A percentile compares a stretch with the other conserved stretches of the same genome.
phyloP scores from a whole-genome alignment of 2,888 invertebrate genomes.

The Celastrina argiolus region DNA sequence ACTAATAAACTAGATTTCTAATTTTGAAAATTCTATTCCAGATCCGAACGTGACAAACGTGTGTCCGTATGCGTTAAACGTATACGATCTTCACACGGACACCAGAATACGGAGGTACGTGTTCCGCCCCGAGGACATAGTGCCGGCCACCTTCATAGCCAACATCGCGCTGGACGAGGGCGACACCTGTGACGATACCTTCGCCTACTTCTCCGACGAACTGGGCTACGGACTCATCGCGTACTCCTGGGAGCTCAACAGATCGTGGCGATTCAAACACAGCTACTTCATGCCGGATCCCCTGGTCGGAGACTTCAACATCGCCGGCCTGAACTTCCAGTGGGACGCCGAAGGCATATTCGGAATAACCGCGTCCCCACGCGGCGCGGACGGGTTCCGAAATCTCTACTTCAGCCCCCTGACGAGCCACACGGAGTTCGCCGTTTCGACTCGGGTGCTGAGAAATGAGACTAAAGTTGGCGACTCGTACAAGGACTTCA shows the following conservation, averaged over 20 bases:
- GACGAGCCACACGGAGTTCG: constrained; percentile 87
- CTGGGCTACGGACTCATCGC: constrained; percentile 88
- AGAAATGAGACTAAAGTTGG: constrained; percentile 82
- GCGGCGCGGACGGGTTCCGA: constrained; percentile 81
- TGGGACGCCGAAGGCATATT: constrained; percentile 91
- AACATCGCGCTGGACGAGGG: constrained; percentile 90
- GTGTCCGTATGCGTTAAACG: constrained; percentile 87
- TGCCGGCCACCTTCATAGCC: constrained; percentile 88
- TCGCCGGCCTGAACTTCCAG: constrained; percentile 89
- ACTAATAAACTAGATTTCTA: not conserved
- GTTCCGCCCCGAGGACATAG: constrained; percentile 84
- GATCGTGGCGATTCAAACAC: constrained; percentile 88
- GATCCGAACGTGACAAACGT: constrained; percentile 80
- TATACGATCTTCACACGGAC: constrained; percentile 87
- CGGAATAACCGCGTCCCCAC: constrained; percentile 84
- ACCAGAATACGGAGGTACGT: constrained; percentile 82
- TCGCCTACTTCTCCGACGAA: constrained; percentile 89
- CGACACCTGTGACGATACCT: constrained; percentile 84
- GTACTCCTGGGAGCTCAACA: constrained; percentile 86
- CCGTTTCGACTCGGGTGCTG: constrained; percentile 85
- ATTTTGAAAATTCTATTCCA: constrained; percentile 35
- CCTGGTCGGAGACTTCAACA: constrained; percentile 85
- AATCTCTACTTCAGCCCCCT: constrained; percentile 88
- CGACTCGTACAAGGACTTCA: constrained; percentile 84
- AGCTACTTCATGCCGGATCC: constrained; percentile 91